Percentiles rank a stretch among this genome's conserved stretches.
Evolutionary conservation across 2,797 vertebrate species (phyloP).

Genomic region (Artibeus jamaicensis): DNA sequence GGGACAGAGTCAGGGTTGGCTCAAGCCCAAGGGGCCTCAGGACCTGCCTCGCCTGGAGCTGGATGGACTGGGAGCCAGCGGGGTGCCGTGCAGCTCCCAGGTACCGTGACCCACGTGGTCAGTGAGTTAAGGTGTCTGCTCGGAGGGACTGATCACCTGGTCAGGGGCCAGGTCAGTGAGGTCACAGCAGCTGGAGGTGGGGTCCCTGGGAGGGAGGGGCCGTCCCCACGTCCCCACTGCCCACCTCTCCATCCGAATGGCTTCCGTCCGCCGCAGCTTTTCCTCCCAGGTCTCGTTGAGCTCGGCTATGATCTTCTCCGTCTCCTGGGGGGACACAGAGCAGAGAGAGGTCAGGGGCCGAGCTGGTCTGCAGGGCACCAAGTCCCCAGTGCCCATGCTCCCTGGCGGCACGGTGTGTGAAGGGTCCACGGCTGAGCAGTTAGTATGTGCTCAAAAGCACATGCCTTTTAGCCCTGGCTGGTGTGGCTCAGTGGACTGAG

Average conservation of each 20-base stretch:
- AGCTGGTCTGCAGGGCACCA: not conserved
- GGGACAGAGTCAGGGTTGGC: constrained; percentile 25
- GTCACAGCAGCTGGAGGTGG: rapidly evolving
- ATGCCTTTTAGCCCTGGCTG: not conserved
- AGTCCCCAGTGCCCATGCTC: rapidly evolving
- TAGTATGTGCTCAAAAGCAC: rapidly evolving
- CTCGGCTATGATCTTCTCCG: constrained; percentile 98
- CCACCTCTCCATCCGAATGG: constrained; percentile 97
- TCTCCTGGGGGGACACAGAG: constrained; percentile 86
- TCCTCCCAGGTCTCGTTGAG: constrained; percentile 99
- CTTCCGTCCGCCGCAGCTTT: constrained; percentile 95
- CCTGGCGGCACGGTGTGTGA: rapidly evolving
- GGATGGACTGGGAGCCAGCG: not conserved
- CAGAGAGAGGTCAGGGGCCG: not conserved
- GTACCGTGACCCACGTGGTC: not conserved
- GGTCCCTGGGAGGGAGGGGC: not conserved
- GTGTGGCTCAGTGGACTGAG: no score
- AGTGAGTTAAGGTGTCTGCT: no score
- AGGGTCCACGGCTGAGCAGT: not conserved
- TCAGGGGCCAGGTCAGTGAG: not conserved
- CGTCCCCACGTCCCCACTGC: rapidly evolving
- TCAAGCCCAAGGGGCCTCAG: not conserved
- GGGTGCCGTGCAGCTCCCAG: rapidly evolving
- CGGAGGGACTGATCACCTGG: not conserved
- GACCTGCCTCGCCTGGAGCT: not conserved